Conservation (phyloP, 2,888 invertebrate genomes). For the Dicyrtoma fusca region DNA sequence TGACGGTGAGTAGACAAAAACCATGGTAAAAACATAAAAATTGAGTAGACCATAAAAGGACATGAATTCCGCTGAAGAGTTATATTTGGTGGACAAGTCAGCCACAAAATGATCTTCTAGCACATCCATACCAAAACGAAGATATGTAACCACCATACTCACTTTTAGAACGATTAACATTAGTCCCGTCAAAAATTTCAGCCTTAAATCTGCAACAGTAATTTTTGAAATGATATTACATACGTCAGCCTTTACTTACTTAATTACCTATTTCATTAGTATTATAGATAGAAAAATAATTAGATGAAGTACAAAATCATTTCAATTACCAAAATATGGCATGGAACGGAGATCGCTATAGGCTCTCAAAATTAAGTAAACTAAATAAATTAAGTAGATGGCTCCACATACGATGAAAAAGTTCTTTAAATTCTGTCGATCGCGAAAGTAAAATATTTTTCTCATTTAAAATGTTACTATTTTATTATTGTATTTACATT, state of each 20-base stretch:
- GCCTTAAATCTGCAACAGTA: constrained; percentile 79
- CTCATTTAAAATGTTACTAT: no score
- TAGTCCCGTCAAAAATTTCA: constrained; percentile 85
- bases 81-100: constrained; percentile 81
- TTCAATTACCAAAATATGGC: constrained; percentile 90
- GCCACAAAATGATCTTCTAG: constrained; percentile 94
- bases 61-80: constrained; percentile 94
- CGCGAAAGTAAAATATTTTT: no score
- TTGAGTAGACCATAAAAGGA: constrained; percentile 91
- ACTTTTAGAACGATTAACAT: constrained; percentile 80
- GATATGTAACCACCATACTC: constrained; percentile 73
- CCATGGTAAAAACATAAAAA: constrained; percentile 90
- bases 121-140: constrained; percentile 80
- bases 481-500: no score
- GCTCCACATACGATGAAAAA: constrained; percentile 85
- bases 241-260: no score
- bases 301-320: no score
- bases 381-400: constrained; percentile 82
- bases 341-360: constrained; percentile 93
- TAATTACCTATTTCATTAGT: no score
- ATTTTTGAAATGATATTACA: no score
- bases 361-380: constrained; percentile 81
- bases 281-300: no score
- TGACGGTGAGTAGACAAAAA: constrained; percentile 74
- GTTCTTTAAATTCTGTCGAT: constrained; percentile 78